phyloP scores from a whole-genome alignment of 2,797 vertebrate species.

The Coregonus sp. region DNA sequence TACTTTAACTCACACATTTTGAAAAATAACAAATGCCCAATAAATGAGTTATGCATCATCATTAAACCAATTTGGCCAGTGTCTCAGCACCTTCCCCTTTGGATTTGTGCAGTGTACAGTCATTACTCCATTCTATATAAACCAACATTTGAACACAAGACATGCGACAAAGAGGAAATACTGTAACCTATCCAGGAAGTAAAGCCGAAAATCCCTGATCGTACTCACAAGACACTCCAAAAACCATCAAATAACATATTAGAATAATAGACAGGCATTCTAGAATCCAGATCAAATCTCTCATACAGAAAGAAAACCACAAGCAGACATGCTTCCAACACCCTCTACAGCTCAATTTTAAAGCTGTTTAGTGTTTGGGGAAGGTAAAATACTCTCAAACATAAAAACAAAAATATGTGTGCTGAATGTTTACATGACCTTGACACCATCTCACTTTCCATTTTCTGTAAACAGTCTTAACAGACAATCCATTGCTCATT shows the following conservation, averaged over 20 bases:
- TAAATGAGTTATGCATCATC: background rate
- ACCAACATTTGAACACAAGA: background rate
- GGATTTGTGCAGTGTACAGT: background rate
- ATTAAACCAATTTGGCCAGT: background rate
- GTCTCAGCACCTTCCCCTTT: background rate
- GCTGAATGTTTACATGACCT: background rate
- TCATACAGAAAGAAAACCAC: background rate
- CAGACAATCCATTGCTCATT: background rate
- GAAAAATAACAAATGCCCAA: background rate
- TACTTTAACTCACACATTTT: background rate
- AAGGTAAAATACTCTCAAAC: background rate
- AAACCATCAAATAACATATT: background rate
- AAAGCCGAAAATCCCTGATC: background rate
- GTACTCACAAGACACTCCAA: background rate
- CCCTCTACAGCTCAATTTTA: background rate
- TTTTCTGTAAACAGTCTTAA: background rate
- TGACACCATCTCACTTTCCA: constrained; percentile 1
- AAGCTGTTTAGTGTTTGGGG: background rate
- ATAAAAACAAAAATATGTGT: background rate
- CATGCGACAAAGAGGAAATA: background rate
- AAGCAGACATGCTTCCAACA: background rate
- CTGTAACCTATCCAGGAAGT: background rate
- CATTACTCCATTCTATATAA: background rate
- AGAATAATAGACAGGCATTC: background rate
- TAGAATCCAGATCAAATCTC: background rate